These are phyloP conservation scores for Melinopterus prodromus DNA, from an alignment of 2,888 invertebrate species.

Conservation along the genomic window DNA sequence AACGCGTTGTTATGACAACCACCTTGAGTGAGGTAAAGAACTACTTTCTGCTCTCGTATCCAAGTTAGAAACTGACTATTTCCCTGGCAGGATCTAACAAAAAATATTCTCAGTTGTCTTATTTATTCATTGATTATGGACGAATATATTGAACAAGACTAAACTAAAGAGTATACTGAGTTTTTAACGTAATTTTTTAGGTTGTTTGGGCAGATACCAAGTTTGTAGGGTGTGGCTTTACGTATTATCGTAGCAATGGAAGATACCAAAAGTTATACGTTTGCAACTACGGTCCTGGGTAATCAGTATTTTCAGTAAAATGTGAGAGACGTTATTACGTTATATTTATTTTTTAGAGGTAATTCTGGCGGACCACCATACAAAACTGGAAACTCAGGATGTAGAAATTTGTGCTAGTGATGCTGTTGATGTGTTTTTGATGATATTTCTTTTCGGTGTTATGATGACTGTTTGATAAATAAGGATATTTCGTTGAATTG, in stretches of 20 bases:
- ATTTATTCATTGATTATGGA: too few relatives aligned
- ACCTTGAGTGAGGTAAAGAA: too few relatives aligned
- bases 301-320: neutral
- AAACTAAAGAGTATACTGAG: too few relatives aligned
- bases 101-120: too few relatives aligned
- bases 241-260: conserved; percentile 4
- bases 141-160: too few relatives aligned
- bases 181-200: neutral
- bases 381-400: neutral
- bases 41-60: too few relatives aligned
- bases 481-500: neutral
- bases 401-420: neutral
- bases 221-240: conserved; percentile 31
- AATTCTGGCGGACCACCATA: conserved; percentile 1
- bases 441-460: neutral
- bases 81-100: too few relatives aligned
- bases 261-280: conserved; percentile 20
- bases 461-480: neutral
- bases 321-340: neutral
- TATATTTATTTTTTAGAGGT: neutral
- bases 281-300: conserved; percentile 34
- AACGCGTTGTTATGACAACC: too few relatives aligned
- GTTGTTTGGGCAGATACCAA: conserved; percentile 29
- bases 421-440: neutral
- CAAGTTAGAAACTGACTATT: too few relatives aligned